Evolutionary conservation across 2,888 invertebrate species (phyloP).

Genomic region (Philhelius pedissequus): DNA sequence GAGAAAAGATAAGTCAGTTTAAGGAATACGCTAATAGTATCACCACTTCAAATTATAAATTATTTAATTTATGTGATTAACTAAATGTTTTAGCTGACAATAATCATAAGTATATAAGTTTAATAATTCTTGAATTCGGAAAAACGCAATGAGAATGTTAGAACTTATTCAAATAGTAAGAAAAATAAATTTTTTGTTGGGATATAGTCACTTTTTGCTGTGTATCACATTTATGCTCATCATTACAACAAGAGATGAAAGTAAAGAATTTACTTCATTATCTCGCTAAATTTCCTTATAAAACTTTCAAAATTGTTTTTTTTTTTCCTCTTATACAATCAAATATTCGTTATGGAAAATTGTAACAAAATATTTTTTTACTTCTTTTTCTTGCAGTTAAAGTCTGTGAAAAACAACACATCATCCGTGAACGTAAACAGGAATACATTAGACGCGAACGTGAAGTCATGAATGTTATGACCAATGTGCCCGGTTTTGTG

Average conservation of each 20-base stretch:
- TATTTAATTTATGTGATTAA: not conserved
- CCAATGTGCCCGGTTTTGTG: conserved; percentile 92
- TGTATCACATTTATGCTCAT: too few species aligned
- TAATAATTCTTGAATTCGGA: too few species aligned
- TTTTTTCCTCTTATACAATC: not conserved
- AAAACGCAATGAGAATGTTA: too few species aligned
- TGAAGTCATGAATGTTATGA: conserved; percentile 93
- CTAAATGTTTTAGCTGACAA: too few species aligned
- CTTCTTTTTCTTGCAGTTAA: conserved; percentile 85
- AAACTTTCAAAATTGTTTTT: not conserved
- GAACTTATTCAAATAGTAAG: too few species aligned
- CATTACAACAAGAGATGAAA: too few species aligned
- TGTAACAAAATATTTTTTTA: not conserved
- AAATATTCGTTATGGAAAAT: not conserved
- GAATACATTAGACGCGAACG: conserved; percentile 96
- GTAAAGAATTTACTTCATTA: too few species aligned
- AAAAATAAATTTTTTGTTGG: too few species aligned
- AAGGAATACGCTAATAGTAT: not conserved
- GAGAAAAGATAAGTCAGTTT: not conserved
- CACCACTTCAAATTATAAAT: not conserved
- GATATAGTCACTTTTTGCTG: too few species aligned
- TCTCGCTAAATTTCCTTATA: not conserved
- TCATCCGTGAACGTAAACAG: conserved; percentile 94
- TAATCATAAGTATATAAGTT: not conserved
- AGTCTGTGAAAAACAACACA: conserved; percentile 97